A percentile compares a stretch with the other conserved stretches of the same genome.
These are phyloP conservation scores for Antennarius striatus DNA, from an alignment of 2,113 vertebrate genomes.

Conservation along the genomic window DNA sequence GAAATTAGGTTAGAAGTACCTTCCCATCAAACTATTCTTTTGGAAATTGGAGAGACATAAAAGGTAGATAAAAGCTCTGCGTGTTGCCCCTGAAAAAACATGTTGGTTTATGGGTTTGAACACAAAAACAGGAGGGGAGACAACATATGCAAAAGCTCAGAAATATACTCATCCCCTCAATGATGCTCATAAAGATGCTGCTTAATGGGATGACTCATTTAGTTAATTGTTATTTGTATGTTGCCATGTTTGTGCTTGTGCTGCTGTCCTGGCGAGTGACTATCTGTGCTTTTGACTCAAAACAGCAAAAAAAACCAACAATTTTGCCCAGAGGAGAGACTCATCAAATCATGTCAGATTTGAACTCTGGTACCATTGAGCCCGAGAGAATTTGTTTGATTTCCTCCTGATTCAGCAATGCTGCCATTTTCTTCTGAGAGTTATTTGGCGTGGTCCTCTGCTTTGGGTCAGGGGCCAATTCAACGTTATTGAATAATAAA, in stretches of 20 bases:
- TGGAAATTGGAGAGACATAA: constrained; percentile 53
- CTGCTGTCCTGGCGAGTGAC: constrained; percentile 15
- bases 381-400: constrained; percentile 54
- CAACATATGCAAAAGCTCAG: constrained; percentile 11
- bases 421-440: constrained; percentile 54
- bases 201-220: constrained; percentile 46
- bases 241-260: constrained; percentile 12
- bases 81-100: constrained; percentile 37
- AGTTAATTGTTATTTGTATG: constrained; percentile 45
- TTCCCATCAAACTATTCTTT: constrained; percentile 45
- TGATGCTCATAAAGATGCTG: constrained; percentile 11
- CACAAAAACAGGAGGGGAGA: constrained; percentile 1
- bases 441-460: constrained; percentile 49
- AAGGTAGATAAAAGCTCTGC: constrained; percentile 53
- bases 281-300: constrained; percentile 31
- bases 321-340: constrained; percentile 29
- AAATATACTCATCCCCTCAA: constrained; percentile 35
- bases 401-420: constrained; percentile 62
- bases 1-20: constrained; percentile 59
- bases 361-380: constrained; percentile 44
- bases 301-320: constrained; percentile 28
- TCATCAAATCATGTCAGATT: constrained; percentile 62
- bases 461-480: constrained; percentile 74
- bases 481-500: constrained; percentile 79
- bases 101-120: constrained; percentile 23